A percentile compares a stretch with the other conserved stretches of the same genome.
phyloP scores from a whole-genome alignment of 2,888 invertebrate species.

The Nyleta sp. region DNA sequence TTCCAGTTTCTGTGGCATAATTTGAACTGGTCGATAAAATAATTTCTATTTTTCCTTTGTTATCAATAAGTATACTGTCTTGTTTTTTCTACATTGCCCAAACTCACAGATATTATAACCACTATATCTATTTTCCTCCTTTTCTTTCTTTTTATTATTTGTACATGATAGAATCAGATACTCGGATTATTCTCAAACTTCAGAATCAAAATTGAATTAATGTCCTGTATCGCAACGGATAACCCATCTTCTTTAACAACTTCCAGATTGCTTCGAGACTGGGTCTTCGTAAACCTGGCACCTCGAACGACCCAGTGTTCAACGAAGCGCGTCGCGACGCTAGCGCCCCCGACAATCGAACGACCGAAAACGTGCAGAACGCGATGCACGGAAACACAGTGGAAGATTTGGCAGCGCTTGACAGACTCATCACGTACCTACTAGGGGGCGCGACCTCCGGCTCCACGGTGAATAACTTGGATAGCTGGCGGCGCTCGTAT shows the following conservation, averaged over 20 bases:
- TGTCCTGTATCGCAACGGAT: constrained; percentile 17
- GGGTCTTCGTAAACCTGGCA: constrained; percentile 66
- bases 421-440: constrained; percentile 86
- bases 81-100: too few relatives aligned
- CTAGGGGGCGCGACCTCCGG: constrained; percentile 82
- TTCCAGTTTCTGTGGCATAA: too few relatives aligned
- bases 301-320: constrained; percentile 25
- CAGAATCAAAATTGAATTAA: constrained; percentile 4
- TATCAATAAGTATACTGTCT: too few relatives aligned
- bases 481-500: constrained; percentile 75
- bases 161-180: too few relatives aligned
- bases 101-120: too few relatives aligned
- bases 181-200: too few relatives aligned
- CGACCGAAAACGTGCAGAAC: constrained; percentile 76
- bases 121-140: too few relatives aligned
- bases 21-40: too few relatives aligned
- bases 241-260: constrained; percentile 11
- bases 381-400: constrained; percentile 51
- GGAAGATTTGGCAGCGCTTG: constrained; percentile 86
- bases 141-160: too few relatives aligned
- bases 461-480: constrained; percentile 67
- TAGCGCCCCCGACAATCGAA: constrained; percentile 52
- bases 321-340: constrained; percentile 29
- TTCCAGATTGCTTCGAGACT: constrained; percentile 74
- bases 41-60: too few relatives aligned